These are phyloP conservation scores for Diacarnus erythraeanus DNA, from an alignment of 37 sponge, comb jelly and placozoan species.

Conservation along the genomic window DNA sequence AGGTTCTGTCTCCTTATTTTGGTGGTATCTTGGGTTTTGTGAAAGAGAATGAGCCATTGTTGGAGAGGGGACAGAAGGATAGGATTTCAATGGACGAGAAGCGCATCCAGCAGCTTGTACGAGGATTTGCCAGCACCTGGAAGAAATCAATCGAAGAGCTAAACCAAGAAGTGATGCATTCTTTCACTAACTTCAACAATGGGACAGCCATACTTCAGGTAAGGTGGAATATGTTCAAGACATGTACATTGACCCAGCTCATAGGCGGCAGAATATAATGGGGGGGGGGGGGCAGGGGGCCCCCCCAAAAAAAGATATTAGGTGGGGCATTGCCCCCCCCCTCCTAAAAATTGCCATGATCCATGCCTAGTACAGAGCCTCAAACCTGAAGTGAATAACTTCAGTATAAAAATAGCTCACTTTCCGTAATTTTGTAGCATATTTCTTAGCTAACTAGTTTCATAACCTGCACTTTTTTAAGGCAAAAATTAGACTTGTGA, in stretches of 20 bases:
- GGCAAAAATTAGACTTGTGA: too few relatives aligned
- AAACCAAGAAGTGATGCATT: constrained; percentile 84
- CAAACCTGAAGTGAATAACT: too few relatives aligned
- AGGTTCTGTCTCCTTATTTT: constrained; percentile 90
- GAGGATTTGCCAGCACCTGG: constrained; percentile 87
- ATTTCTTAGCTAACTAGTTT: too few relatives aligned
- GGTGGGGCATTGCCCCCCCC: neutral
- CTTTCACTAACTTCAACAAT: constrained; percentile 97
- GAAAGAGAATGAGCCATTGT: constrained; percentile 80
- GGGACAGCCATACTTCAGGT: constrained; percentile 95
- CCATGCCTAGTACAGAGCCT: too few relatives aligned
- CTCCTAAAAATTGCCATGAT: too few relatives aligned
- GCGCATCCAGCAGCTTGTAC: constrained; percentile 80
- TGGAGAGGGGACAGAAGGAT: constrained; percentile 74
- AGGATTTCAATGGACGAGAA: constrained; percentile 66
- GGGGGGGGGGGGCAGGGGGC: neutral
- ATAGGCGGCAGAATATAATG: neutral
- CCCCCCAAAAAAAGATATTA: too few relatives aligned
- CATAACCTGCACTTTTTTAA: too few relatives aligned
- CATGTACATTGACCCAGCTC: neutral
- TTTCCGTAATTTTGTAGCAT: too few relatives aligned
- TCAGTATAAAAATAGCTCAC: too few relatives aligned
- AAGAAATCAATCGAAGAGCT: constrained; percentile 90
- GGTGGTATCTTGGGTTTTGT: constrained; percentile 96
- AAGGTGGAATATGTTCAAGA: neutral